Evolutionary conservation across 2,888 invertebrate genomes (phyloP).

Genomic region (Aricia artaxerxes): DNA sequence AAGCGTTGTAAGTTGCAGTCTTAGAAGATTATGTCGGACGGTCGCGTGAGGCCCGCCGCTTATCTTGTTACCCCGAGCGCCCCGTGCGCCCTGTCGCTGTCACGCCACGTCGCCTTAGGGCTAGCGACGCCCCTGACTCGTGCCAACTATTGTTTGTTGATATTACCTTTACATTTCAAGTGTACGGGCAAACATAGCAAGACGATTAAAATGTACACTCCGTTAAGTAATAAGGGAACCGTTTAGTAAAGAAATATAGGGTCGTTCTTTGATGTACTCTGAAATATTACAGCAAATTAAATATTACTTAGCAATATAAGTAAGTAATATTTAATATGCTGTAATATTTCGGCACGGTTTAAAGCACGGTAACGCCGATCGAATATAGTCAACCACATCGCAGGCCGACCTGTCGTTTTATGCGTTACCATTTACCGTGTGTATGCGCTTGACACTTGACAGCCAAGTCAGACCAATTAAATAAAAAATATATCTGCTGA

Average conservation of each 20-base stretch:
- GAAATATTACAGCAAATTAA: too few relatives aligned
- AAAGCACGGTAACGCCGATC: too few relatives aligned
- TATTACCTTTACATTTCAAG: conserved; percentile 24
- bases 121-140: conserved; percentile 47
- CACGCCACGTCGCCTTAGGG: conserved; percentile 54
- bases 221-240: background rate
- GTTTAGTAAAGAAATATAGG: background rate
- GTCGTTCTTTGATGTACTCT: too few relatives aligned
- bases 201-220: conserved; percentile 13
- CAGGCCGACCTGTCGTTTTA: too few relatives aligned
- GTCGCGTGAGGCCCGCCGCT: conserved; percentile 50
- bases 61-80: conserved; percentile 68
- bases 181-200: conserved; percentile 8
- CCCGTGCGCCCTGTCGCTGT: conserved; percentile 61
- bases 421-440: too few relatives aligned
- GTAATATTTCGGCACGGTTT: too few relatives aligned
- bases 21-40: conserved; percentile 52
- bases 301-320: too few relatives aligned
- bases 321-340: too few relatives aligned
- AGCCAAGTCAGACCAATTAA: too few relatives aligned
- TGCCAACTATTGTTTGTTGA: conserved; percentile 53
- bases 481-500: too few relatives aligned
- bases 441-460: too few relatives aligned
- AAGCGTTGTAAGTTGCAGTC: conserved; percentile 40
- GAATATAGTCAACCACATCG: too few relatives aligned